Evolutionary conservation across 2,797 vertebrate species (phyloP).

Genomic region (Pogoniulus pusillus): DNA sequence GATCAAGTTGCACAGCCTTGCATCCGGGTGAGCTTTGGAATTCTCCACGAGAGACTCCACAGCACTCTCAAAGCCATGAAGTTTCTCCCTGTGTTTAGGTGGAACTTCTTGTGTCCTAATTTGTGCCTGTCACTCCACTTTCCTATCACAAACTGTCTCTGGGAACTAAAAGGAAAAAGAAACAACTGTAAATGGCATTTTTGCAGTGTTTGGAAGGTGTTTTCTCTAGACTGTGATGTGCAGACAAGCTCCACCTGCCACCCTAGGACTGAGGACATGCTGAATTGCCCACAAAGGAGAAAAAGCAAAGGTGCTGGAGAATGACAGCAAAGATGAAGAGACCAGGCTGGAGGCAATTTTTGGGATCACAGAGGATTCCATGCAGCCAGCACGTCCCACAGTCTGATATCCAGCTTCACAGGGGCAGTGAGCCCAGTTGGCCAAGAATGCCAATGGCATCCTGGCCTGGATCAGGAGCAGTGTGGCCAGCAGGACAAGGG

Average conservation of each 20-base stretch:
- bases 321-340: background rate
- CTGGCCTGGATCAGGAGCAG: no score
- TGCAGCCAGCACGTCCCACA: background rate
- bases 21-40: no score
- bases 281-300: background rate
- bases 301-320: background rate
- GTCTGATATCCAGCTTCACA: rapidly evolving
- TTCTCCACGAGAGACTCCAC: no score
- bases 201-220: background rate
- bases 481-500: no score
- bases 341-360: background rate
- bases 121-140: no score
- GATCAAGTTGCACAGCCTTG: no score
- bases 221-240: background rate
- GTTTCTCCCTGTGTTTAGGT: no score
- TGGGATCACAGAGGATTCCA: background rate
- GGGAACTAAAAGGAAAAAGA: background rate
- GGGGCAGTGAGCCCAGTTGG: no score
- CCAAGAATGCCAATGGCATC: no score
- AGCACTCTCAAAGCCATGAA: no score
- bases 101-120: no score
- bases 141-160: background rate
- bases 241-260: background rate
- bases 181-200: background rate
- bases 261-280: background rate